phyloP scores from a whole-genome alignment of 2,888 invertebrate species.

The Trichacis sp. region DNA sequence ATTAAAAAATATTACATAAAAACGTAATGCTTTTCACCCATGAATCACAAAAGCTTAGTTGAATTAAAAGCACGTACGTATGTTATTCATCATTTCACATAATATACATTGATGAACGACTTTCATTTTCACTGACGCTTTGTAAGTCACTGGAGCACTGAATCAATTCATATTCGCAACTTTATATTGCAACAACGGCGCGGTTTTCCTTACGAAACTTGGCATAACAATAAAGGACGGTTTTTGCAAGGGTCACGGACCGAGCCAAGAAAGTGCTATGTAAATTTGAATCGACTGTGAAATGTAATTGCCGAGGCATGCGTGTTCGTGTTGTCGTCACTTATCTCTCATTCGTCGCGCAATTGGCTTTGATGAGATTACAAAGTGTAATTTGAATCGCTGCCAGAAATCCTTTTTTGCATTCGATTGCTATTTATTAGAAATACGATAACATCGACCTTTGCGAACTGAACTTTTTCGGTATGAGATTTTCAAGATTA shows the following conservation, averaged over 20 bases:
- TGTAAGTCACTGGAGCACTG: constrained; percentile 23
- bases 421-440: too few relatives aligned
- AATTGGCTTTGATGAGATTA: neutral
- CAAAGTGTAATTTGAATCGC: too few relatives aligned
- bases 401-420: too few relatives aligned
- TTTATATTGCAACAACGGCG: constrained; percentile 24
- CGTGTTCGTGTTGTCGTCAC: neutral
- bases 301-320: neutral
- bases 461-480: too few relatives aligned
- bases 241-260: constrained; percentile 20
- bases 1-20: too few relatives aligned
- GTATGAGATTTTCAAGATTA: too few relatives aligned
- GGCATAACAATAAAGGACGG: constrained; percentile 12
- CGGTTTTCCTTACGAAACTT: constrained; percentile 26
- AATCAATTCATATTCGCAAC: constrained; percentile 27
- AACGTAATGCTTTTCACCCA: too few relatives aligned
- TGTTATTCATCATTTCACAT: constrained; percentile 28
- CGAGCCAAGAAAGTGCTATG: constrained; percentile 10
- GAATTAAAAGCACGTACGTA: too few relatives aligned
- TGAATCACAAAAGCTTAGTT: too few relatives aligned
- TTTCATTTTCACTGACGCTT: constrained; percentile 30
- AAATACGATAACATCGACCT: too few relatives aligned
- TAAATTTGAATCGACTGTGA: constrained; percentile 12
- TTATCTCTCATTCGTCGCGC: neutral
- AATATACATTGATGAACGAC: constrained; percentile 17